Conservation (phyloP, 37 sponge, comb jelly and placozoan genomes). For the Theonella swinhoei region DNA sequence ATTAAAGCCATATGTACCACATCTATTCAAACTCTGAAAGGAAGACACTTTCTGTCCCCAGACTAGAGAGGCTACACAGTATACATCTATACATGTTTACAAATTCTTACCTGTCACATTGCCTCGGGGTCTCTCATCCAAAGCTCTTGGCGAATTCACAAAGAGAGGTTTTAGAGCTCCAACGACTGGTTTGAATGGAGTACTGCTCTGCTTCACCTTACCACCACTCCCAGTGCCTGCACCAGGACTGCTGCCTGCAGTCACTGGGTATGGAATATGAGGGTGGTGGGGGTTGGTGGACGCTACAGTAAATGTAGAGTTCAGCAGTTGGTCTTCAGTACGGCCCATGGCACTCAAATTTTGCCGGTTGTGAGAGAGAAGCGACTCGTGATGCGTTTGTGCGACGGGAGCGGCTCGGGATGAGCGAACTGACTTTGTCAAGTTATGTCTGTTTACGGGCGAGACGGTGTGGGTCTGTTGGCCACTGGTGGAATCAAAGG, state of each 20-base stretch:
- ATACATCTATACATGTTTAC: not conserved
- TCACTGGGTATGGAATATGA: no score
- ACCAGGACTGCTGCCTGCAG: not conserved
- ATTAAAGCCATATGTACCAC: no score
- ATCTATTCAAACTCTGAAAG: no score
- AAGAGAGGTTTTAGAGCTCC: not conserved
- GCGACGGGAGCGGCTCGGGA: slow-evolving; percentile 1
- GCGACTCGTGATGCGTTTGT: not conserved
- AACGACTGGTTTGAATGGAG: not conserved
- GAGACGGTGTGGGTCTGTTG: not conserved
- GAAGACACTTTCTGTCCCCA: not conserved
- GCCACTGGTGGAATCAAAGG: not conserved
- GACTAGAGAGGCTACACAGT: not conserved
- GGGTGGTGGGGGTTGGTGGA: not conserved
- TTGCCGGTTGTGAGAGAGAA: not conserved
- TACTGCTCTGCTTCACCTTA: not conserved
- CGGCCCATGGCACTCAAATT: not conserved
- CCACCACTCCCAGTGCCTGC: not conserved
- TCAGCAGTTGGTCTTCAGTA: not conserved
- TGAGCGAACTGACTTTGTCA: not conserved
- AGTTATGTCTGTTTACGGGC: not conserved
- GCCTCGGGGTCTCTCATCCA: not conserved
- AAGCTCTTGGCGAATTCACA: not conserved
- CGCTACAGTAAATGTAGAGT: not conserved
- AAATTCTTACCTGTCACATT: not conserved